Conservation (phyloP, 2,113 vertebrate genomes). For the Trematomus loennbergii region DNA sequence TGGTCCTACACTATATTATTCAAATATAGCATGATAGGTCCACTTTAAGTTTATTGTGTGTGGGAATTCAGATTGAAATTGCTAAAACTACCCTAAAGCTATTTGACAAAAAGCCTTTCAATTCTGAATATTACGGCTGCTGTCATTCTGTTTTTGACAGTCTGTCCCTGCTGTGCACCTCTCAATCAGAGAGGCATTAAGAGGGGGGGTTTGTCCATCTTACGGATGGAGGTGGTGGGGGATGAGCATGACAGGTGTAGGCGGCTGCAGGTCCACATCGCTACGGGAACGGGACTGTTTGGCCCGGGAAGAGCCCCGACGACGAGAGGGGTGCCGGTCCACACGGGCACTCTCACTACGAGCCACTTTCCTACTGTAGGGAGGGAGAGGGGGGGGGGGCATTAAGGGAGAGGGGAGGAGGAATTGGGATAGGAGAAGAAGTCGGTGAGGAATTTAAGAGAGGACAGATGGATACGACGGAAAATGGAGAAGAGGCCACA, state of each 20-base stretch:
- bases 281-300: conserved; percentile 93
- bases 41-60: too few relatives aligned
- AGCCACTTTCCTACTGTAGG: conserved; percentile 82
- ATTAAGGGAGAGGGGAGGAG: not conserved
- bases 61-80: too few relatives aligned
- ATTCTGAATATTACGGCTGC: too few relatives aligned
- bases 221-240: conserved; percentile 79
- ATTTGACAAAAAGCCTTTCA: too few relatives aligned
- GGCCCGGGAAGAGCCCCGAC: conserved; percentile 87
- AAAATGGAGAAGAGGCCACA: not conserved
- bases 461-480: not conserved
- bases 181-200: conserved; percentile 41
- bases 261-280: conserved; percentile 92
- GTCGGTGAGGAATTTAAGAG: not conserved
- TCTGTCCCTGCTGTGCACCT: conserved; percentile 67
- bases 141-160: conserved; percentile 12
- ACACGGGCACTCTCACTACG: conserved; percentile 93
- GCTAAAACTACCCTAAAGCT: too few relatives aligned
- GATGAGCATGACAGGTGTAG: conserved; percentile 76
- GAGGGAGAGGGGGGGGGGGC: conserved; percentile 38
- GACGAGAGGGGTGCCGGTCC: conserved; percentile 89
- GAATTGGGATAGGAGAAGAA: not conserved
- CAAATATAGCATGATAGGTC: too few relatives aligned
- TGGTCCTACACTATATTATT: too few relatives aligned
- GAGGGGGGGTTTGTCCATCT: conserved; percentile 69